These are phyloP conservation scores for Chromoteleia sp. DNA, from an alignment of 2,888 invertebrate species.

Conservation along the genomic window DNA sequence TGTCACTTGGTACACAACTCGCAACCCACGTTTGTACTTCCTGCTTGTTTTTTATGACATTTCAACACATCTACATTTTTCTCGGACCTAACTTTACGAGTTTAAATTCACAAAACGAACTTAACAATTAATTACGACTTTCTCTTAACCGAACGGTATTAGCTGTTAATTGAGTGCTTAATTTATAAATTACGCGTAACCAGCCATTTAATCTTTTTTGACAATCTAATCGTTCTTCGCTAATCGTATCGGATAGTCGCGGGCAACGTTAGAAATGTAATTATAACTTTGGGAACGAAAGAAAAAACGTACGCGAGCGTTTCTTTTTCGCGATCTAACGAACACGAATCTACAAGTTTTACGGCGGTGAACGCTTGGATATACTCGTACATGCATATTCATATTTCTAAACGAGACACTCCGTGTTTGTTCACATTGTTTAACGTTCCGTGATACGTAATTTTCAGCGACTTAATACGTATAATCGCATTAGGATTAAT, in stretches of 20 bases:
- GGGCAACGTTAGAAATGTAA: constrained; percentile 17
- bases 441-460: not conserved
- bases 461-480: constrained; percentile 23
- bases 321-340: too few species aligned
- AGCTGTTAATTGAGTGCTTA: constrained; percentile 42
- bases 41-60: constrained; percentile 8
- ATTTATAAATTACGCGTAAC: constrained; percentile 36
- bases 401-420: constrained; percentile 5
- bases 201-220: constrained; percentile 25
- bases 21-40: not conserved
- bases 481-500: constrained; percentile 31
- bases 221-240: constrained; percentile 27
- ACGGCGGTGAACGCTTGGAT: too few species aligned
- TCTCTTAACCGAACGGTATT: constrained; percentile 25
- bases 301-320: too few species aligned
- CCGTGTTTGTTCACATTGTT: constrained; percentile 27
- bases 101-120: constrained; percentile 36
- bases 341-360: too few species aligned
- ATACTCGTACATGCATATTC: too few species aligned
- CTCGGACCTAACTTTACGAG: not conserved
- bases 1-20: constrained; percentile 1
- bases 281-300: too few species aligned
- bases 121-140: constrained; percentile 49
- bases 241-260: constrained; percentile 17
- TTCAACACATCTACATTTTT: constrained; percentile 6